phyloP scores from a whole-genome alignment of 2,797 vertebrate species.

The Cercopithecus neglectus region DNA sequence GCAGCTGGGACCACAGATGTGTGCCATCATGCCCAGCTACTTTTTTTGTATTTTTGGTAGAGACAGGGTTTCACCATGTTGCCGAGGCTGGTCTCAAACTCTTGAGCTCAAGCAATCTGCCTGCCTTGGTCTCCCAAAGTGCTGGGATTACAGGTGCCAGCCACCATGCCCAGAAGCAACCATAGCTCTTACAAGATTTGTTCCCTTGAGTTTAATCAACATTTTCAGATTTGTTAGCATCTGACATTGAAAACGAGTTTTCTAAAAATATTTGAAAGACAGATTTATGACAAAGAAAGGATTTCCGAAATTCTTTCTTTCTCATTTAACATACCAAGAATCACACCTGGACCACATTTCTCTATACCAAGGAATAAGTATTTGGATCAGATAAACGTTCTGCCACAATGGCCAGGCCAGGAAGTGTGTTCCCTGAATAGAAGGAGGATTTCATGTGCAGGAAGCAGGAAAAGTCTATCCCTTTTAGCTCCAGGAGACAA shows the following conservation, averaged over 20 bases:
- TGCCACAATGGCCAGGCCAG: background rate
- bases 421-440: background rate
- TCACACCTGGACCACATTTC: background rate
- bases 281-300: background rate
- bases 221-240: background rate
- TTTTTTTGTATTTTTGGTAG: background rate
- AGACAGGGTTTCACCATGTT: background rate
- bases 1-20: background rate
- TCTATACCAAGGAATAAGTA: background rate
- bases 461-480: background rate
- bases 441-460: background rate
- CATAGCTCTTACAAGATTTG: background rate
- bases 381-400: background rate
- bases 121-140: background rate
- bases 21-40: background rate
- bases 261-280: background rate
- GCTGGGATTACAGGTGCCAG: background rate
- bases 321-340: background rate
- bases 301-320: background rate
- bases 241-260: background rate
- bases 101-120: background rate
- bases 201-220: background rate
- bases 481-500: background rate
- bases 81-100: background rate
- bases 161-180: background rate